Base-by-base conservation (phyloP, 1,140 invertebrate genomes). In the Geopemphigus sp. region DNA sequence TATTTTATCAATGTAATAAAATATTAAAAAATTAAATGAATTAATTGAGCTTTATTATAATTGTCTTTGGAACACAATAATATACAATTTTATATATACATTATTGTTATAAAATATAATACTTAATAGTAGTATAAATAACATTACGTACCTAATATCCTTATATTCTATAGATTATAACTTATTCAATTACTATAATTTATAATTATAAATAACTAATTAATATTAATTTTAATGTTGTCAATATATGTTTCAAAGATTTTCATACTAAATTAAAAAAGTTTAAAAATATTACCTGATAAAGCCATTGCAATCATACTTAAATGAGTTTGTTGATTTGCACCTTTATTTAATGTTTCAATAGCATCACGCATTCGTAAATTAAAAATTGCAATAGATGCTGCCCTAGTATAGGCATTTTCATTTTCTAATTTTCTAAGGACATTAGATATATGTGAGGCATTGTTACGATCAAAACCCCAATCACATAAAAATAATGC, bases 301-400 rank as follows among this genome's bases (percentile, higher is more conserved):
- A 97, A 84, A n/a, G 94, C 94, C 90, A 97, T 95, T 24, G 94
- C 94, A 19, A 96, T 93, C 66, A 95, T 91, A 57, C 87, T 85
- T 80, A 87, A 64, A 59, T 82, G 59, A 39, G 81, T 59, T 47
- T 72, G 63, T 56, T 82, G 72, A 29, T 83, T 87, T 39, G 89
- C 88, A 81, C 91, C 92, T 81, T 90, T 87, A 81, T 91, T 92
- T 56, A 98, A 88, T 82, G 96, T 92, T 82, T 95, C 91, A 82
- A 98, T 94, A 17, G 95, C 95, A 83, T 90, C 86, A 76, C 90
- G 88, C 64, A 97, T 87, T 84, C 94, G 92, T 81, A 97, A 87
- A 87, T 95, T 94, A 85, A 98, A 98, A 61, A 96, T 90, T 57
- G 94, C 92, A 61, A 98, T 92, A 47, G 95, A 94, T 12, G 95